Evolutionary conservation across 1,140 invertebrate species (phyloP).

Genomic region (Lasaia peninsularis): DNA sequence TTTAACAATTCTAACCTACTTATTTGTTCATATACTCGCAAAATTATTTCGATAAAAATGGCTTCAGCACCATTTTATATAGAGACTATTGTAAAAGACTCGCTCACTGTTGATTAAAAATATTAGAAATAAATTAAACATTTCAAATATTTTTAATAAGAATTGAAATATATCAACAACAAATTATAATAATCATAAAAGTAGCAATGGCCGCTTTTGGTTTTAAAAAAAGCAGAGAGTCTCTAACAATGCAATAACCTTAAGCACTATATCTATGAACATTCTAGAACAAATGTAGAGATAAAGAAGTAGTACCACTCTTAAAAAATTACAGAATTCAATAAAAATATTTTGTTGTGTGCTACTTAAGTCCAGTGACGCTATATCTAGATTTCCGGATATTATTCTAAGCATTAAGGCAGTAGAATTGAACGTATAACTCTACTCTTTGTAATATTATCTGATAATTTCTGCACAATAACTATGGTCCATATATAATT

Average conservation of each 20-base stretch:
- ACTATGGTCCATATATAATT: neutral
- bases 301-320: conserved; percentile 1
- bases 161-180: too few species aligned
- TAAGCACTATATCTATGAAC: conserved; percentile 7
- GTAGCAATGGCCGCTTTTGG: neutral
- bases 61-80: conserved; percentile 1
- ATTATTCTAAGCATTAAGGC: neutral
- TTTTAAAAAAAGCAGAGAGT: neutral
- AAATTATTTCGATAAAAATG: conserved; percentile 6
- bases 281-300: conserved; percentile 15
- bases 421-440: neutral
- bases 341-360: neutral
- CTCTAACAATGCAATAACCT: neutral
- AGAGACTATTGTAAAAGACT: conserved; percentile 4
- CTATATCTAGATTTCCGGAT: neutral
- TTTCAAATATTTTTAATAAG: neutral
- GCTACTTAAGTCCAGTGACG: neutral
- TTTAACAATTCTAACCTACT: conserved; percentile 21
- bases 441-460: neutral
- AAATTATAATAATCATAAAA: neutral
- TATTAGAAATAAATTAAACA: neutral
- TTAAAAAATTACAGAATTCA: neutral
- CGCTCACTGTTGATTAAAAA: neutral
- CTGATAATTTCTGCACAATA: neutral
- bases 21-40: conserved; percentile 12